phyloP scores from a whole-genome alignment of 2,113 vertebrate genomes.

The mouse (Mus musculus) region DNA sequence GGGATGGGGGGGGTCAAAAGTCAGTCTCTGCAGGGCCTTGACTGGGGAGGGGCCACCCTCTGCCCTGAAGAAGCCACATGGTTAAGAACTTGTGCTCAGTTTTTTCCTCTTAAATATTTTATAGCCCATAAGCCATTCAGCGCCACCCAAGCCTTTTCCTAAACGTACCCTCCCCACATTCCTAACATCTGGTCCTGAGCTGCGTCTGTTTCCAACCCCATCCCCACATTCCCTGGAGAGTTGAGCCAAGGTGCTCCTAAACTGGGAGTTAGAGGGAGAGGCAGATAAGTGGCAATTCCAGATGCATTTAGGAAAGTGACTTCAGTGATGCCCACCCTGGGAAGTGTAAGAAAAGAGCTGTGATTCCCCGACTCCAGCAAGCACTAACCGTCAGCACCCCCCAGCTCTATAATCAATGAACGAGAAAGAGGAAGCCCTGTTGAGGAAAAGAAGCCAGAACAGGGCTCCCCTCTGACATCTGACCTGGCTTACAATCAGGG shows the following conservation, averaged over 20 bases:
- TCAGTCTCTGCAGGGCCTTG: slow-evolving; percentile 55
- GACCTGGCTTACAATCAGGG: not conserved
- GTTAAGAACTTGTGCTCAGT: slow-evolving; percentile 1
- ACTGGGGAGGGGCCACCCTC: slow-evolving; percentile 67
- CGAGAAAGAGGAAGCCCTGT: not conserved
- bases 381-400: not conserved
- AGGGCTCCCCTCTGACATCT: not conserved
- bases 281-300: not conserved
- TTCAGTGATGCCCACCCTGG: not conserved
- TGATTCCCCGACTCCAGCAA: not conserved
- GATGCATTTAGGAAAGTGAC: not conserved
- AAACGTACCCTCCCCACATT: not conserved
- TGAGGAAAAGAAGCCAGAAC: not conserved
- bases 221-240: slow-evolving; percentile 17
- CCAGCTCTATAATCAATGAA: not conserved
- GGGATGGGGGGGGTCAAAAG: slow-evolving; percentile 72
- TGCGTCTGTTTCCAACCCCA: slow-evolving; percentile 37
- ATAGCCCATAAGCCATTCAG: not conserved
- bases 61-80: slow-evolving; percentile 70
- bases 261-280: not conserved
- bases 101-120: slow-evolving; percentile 46
- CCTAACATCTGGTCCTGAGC: not conserved
- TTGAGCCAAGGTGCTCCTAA: slow-evolving; percentile 3
- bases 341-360: not conserved
- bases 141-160: not conserved